Evolutionary conservation across 2,888 invertebrate genomes (phyloP).

Genomic region (Drosophila sordidula): DNA sequence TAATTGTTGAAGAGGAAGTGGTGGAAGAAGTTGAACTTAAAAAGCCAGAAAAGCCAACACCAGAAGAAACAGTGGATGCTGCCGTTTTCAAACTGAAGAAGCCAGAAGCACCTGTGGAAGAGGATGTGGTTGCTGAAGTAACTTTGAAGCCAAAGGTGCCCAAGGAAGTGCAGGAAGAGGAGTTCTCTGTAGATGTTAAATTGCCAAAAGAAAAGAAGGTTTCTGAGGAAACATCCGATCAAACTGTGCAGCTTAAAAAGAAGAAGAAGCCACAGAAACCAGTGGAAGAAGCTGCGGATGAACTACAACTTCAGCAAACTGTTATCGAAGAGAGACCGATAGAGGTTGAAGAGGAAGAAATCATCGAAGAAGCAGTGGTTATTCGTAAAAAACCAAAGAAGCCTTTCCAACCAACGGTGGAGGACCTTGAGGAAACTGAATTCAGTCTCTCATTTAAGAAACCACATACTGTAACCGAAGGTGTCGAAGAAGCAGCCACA

Average conservation of each 20-base stretch:
- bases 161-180: conserved; percentile 79
- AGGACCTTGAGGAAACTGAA: conserved; percentile 83
- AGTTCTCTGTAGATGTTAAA: conserved; percentile 81
- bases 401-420: conserved; percentile 71
- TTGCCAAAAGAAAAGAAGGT: conserved; percentile 76
- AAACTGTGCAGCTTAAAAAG: conserved; percentile 81
- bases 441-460: conserved; percentile 83
- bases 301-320: conserved; percentile 81
- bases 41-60: conserved; percentile 59
- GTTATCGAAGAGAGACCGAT: conserved; percentile 85
- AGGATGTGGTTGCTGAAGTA: conserved; percentile 83
- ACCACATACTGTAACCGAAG: conserved; percentile 85
- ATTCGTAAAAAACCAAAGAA: conserved; percentile 79
- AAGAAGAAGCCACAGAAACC: conserved; percentile 79
- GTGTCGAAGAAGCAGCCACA: conserved; percentile 84
- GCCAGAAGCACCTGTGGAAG: conserved; percentile 69
- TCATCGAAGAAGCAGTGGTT: conserved; percentile 83
- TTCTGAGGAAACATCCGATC: conserved; percentile 82
- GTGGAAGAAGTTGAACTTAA: conserved; percentile 72
- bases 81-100: conserved; percentile 79
- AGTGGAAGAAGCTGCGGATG: conserved; percentile 83
- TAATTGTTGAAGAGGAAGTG: conserved; percentile 67
- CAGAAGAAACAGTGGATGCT: conserved; percentile 74
- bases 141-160: conserved; percentile 83
- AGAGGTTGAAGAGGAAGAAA: conserved; percentile 87